phyloP scores from a whole-genome alignment of 2,797 vertebrate species.

The Leptoclinus maculatus region DNA sequence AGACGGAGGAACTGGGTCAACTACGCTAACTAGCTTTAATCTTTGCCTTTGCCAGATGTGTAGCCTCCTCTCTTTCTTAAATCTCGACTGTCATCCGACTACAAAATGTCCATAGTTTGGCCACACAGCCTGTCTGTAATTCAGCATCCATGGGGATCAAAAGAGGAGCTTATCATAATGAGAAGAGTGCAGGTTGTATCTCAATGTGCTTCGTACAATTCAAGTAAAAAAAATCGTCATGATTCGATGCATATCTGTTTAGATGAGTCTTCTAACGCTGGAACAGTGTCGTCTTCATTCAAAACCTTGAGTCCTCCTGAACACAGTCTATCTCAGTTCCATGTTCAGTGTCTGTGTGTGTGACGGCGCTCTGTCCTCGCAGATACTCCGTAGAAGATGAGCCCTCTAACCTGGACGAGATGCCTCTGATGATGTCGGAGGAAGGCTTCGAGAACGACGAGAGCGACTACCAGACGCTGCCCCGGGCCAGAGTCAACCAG shows the following conservation, averaged over 20 bases:
- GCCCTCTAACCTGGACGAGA: conserved; percentile 93
- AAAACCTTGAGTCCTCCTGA: not conserved
- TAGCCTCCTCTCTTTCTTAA: not conserved
- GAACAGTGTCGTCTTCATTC: not conserved
- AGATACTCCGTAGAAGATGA: conserved; percentile 97
- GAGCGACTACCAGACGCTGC: conserved; percentile 96
- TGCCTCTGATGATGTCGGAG: conserved; percentile 99
- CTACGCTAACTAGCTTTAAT: conserved; percentile 14
- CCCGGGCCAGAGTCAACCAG: conserved; percentile 87
- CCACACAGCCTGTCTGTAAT: conserved; percentile 1
- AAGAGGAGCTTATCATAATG: not conserved
- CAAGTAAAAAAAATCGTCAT: not conserved
- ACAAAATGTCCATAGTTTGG: not conserved
- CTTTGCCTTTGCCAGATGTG: not conserved
- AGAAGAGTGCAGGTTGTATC: not conserved
- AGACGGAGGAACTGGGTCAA: conserved; percentile 11
- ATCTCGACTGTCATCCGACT: not conserved
- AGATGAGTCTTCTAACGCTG: not conserved
- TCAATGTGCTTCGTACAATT: not conserved
- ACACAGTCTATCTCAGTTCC: not conserved
- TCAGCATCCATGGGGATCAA: not conserved
- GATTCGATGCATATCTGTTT: not conserved
- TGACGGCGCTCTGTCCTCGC: conserved; percentile 37
- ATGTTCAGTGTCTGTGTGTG: not conserved
- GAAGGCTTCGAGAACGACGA: conserved; percentile 98